Conservation (phyloP, 2,113 vertebrate species). For the Columba livia region DNA sequence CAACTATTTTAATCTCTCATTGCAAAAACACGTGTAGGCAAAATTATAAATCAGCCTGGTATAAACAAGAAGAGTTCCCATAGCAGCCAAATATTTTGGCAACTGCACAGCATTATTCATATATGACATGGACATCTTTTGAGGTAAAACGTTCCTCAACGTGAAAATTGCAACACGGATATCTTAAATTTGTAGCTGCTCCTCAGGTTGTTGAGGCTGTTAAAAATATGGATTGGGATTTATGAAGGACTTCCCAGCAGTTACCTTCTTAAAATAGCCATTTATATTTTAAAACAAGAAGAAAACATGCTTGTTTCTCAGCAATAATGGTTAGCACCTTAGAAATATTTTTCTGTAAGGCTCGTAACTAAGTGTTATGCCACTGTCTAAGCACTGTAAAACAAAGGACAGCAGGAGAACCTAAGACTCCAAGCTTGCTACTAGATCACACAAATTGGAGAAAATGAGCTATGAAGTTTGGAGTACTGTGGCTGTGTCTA, state of each 20-base stretch:
- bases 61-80: conserved; percentile 51
- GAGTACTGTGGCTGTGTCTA: background rate
- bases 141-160: conserved; percentile 23
- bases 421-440: background rate
- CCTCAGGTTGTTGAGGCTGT: background rate
- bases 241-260: background rate
- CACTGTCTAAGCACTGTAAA: background rate
- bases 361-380: background rate
- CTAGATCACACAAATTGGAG: background rate
- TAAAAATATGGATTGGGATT: background rate
- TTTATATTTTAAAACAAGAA: background rate
- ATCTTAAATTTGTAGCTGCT: background rate
- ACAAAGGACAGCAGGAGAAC: background rate
- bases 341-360: background rate
- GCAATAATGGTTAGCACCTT: background rate
- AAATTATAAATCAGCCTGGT: conserved; percentile 10
- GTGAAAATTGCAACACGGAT: background rate
- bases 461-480: background rate
- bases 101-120: background rate
- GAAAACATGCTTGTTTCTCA: background rate
- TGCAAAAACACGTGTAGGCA: conserved; percentile 41
- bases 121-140: background rate
- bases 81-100: conserved; percentile 55
- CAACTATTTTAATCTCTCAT: conserved; percentile 41
- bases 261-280: background rate